These are phyloP conservation scores for Griposia aprilina DNA, from an alignment of 2,888 invertebrate genomes.

Conservation along the genomic window DNA sequence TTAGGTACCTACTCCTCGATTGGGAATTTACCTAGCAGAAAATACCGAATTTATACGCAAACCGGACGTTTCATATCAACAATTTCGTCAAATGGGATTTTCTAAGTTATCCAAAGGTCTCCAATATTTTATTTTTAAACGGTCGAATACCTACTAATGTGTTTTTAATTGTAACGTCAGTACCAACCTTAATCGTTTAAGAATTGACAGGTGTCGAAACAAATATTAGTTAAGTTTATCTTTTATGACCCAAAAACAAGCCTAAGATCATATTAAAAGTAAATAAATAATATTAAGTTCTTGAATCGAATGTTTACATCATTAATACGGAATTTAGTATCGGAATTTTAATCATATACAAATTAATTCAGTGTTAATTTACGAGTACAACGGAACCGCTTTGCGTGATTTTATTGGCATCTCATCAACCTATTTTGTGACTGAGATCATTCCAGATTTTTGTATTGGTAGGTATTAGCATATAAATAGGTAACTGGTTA, in stretches of 20 bases:
- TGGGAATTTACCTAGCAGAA: conserved; percentile 57
- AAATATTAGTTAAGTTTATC: neutral
- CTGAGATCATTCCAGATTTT: conserved; percentile 21
- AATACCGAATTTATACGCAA: conserved; percentile 28
- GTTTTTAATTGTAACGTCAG: neutral
- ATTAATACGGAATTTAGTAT: conserved; percentile 40
- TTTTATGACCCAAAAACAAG: conserved; percentile 3
- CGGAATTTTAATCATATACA: conserved; percentile 42
- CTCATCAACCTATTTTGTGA: conserved; percentile 12
- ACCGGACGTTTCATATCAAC: conserved; percentile 31
- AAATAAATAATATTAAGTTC: conserved; percentile 1
- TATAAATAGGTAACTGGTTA: neutral
- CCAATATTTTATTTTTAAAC: neutral
- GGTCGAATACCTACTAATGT: neutral
- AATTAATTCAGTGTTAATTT: conserved; percentile 55
- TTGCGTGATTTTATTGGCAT: conserved; percentile 23
- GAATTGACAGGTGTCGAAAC: neutral
- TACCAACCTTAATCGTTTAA: neutral
- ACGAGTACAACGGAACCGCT: conserved; percentile 13
- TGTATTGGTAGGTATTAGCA: too few relatives aligned
- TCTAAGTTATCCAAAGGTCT: neutral
- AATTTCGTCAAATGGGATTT: conserved; percentile 21
- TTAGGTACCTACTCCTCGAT: neutral
- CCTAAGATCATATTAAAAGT: neutral
- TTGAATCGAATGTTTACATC: conserved; percentile 36